Evolutionary conservation across 2,888 invertebrate genomes (phyloP).

Genomic region (Drosophila histrio): DNA sequence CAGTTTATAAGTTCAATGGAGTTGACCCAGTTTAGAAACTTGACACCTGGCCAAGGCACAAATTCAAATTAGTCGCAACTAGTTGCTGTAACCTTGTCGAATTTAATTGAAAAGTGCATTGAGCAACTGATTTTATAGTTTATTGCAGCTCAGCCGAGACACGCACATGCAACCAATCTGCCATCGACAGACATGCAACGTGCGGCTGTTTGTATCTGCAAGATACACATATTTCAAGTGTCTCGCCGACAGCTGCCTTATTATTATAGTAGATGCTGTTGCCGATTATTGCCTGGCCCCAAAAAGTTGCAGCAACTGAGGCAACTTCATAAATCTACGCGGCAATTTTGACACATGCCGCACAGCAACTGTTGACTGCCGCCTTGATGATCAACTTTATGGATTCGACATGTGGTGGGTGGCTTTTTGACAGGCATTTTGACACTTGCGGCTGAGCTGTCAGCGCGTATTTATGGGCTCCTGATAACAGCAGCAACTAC

Average conservation of each 20-base stretch:
- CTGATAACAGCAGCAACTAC: slow-evolving; percentile 23
- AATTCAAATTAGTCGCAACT: slow-evolving; percentile 44
- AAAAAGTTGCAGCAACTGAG: slow-evolving; percentile 21
- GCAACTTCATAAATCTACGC: slow-evolving; percentile 65
- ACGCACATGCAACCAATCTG: slow-evolving; percentile 68
- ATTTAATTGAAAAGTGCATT: slow-evolving; percentile 68
- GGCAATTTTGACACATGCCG: slow-evolving; percentile 52
- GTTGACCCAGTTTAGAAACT: slow-evolving; percentile 42
- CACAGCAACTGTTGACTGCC: slow-evolving; percentile 27
- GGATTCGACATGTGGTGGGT: slow-evolving; percentile 43
- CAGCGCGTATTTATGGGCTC: slow-evolving; percentile 57
- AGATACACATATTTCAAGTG: slow-evolving; percentile 75
- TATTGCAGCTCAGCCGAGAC: slow-evolving; percentile 49
- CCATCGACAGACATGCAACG: slow-evolving; percentile 62
- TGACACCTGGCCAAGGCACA: slow-evolving; percentile 45
- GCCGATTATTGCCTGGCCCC: slow-evolving; percentile 61
- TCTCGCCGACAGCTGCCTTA: slow-evolving; percentile 74
- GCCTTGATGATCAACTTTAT: slow-evolving; percentile 48
- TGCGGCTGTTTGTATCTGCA: slow-evolving; percentile 41
- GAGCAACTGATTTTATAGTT: slow-evolving; percentile 42
- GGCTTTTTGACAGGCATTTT: slow-evolving; percentile 53
- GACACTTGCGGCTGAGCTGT: slow-evolving; percentile 72
- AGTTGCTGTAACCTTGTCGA: slow-evolving; percentile 38
- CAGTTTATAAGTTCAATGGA: slow-evolving; percentile 32
- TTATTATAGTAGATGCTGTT: slow-evolving; percentile 72